A percentile compares a stretch with the other conserved stretches of the same genome.
Evolutionary conservation across 2,797 vertebrate species (phyloP).

Genomic region (Masticophis lateralis): DNA sequence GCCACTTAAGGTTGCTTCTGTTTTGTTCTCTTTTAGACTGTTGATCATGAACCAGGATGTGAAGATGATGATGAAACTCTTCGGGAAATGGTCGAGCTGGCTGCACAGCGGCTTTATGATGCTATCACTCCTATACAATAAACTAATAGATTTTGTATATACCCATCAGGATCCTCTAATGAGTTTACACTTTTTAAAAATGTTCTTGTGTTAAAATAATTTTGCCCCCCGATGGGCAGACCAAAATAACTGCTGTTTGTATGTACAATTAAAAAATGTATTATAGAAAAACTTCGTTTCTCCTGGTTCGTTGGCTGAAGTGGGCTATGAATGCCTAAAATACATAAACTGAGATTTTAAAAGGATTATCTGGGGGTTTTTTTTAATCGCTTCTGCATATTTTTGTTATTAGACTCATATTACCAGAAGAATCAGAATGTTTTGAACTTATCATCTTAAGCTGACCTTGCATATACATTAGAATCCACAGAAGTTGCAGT

Average conservation of each 20-base stretch:
- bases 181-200: conserved; percentile 18
- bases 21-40: conserved; percentile 68
- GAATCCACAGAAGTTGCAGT: not conserved
- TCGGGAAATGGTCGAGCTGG: conserved; percentile 89
- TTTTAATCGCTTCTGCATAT: not conserved
- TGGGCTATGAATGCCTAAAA: not conserved
- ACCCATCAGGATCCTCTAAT: not conserved
- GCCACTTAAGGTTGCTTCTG: not conserved
- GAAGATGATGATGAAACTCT: conserved; percentile 89
- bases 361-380: not conserved
- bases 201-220: not conserved
- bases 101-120: conserved; percentile 88
- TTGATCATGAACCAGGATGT: conserved; percentile 81
- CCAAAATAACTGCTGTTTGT: not conserved
- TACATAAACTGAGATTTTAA: not conserved
- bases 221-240: not conserved
- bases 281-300: not conserved
- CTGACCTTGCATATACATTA: not conserved
- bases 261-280: not conserved
- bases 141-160: conserved; percentile 1
- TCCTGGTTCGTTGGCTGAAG: not conserved
- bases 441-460: not conserved
- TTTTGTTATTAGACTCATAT: not conserved
- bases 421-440: not conserved
- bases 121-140: conserved; percentile 80